These are phyloP conservation scores for Nysson spinosus DNA, from an alignment of 2,888 invertebrate genomes.

Conservation along the genomic window DNA sequence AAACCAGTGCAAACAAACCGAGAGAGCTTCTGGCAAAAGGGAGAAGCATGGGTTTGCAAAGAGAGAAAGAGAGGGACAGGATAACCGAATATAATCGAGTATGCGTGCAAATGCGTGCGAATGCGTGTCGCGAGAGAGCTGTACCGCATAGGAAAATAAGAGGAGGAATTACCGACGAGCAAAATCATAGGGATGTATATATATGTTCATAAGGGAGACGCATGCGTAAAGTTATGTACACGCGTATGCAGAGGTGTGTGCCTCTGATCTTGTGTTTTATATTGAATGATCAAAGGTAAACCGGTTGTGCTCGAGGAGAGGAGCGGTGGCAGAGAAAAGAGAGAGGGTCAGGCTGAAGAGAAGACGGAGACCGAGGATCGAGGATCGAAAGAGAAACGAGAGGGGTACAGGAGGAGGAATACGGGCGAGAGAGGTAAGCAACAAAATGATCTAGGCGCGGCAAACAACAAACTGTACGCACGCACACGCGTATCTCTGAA, in stretches of 20 bases:
- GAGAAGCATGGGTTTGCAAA: too few species aligned
- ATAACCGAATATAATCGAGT: slow-evolving; percentile 4
- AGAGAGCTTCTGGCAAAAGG: slow-evolving; percentile 7
- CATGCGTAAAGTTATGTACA: slow-evolving; percentile 18
- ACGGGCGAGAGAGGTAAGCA: slow-evolving; percentile 52
- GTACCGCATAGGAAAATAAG: not conserved
- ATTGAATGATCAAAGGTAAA: slow-evolving; percentile 75
- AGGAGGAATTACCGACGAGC: slow-evolving; percentile 36
- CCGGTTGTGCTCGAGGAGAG: slow-evolving; percentile 66
- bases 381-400: slow-evolving; percentile 12
- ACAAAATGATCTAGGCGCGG: slow-evolving; percentile 69
- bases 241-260: slow-evolving; percentile 34
- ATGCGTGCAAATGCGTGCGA: slow-evolving; percentile 25
- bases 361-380: slow-evolving; percentile 26
- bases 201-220: slow-evolving; percentile 14
- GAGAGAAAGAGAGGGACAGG: slow-evolving; percentile 2
- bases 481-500: slow-evolving; percentile 14
- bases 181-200: slow-evolving; percentile 35
- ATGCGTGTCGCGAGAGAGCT: slow-evolving; percentile 30
- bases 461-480: slow-evolving; percentile 63
- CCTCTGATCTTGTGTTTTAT: slow-evolving; percentile 64
- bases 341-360: slow-evolving; percentile 25
- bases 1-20: slow-evolving; percentile 43
- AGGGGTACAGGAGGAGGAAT: slow-evolving; percentile 34
- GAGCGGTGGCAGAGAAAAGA: slow-evolving; percentile 38